A percentile compares a stretch with the other conserved stretches of the same genome.
Evolutionary conservation across 1,140 invertebrate species (phyloP).

Genomic region (Alviniconcha marisindica): DNA sequence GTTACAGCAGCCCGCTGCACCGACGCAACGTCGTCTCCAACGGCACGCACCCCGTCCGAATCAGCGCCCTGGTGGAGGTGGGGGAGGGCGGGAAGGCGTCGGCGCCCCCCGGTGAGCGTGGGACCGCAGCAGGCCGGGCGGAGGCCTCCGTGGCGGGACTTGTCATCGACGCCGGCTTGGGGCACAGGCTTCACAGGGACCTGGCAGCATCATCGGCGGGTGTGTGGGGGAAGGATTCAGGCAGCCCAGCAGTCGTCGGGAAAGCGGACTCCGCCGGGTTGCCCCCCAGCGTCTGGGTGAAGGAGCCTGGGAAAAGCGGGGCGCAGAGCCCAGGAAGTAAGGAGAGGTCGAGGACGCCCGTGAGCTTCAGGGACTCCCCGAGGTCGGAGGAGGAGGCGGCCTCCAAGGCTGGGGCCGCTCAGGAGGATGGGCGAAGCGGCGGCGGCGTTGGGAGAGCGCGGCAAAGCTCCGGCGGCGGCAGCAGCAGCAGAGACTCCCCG

Average conservation of each 20-base stretch:
- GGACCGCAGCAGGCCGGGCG: background rate
- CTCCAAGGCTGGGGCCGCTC: background rate
- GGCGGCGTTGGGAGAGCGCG: background rate
- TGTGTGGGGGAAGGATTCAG: no score
- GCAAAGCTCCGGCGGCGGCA: background rate
- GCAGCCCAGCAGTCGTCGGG: no score
- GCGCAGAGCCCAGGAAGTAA: background rate
- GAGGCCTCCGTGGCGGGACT: background rate
- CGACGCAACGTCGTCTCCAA: slow-evolving; percentile 60
- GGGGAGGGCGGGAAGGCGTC: background rate
- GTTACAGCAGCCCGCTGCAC: slow-evolving; percentile 70
- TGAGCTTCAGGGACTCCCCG: background rate
- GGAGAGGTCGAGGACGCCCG: slow-evolving; percentile 1
- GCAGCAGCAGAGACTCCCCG: background rate
- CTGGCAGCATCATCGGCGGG: no score
- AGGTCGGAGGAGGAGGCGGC: background rate
- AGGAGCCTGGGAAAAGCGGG: no score
- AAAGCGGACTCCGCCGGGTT: no score
- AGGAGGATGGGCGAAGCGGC: background rate
- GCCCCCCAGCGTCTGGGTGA: no score
- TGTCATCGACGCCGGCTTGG: no score
- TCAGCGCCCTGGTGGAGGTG: slow-evolving; percentile 18
- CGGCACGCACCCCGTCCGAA: slow-evolving; percentile 54
- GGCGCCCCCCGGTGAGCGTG: background rate
- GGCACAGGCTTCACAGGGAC: no score